A percentile compares a stretch with the other conserved stretches of the same genome.
Evolutionary conservation across 2,888 invertebrate species (phyloP).

Genomic region (Dexiosoma caninum): DNA sequence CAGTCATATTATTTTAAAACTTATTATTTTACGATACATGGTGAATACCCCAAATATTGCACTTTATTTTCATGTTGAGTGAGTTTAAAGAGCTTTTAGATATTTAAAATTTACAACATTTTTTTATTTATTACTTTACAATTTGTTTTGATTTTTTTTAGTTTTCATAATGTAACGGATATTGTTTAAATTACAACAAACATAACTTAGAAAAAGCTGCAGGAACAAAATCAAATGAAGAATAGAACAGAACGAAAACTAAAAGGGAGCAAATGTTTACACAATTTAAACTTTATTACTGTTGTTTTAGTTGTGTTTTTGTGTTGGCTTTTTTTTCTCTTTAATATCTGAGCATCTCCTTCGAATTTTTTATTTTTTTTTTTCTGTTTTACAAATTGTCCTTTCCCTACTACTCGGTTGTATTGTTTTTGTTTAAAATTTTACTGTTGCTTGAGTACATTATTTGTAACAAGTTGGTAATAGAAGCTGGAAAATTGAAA

Average conservation of each 20-base stretch:
- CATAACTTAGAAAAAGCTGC: slow-evolving; percentile 44
- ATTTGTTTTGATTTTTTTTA: neutral
- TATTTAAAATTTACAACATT: slow-evolving; percentile 23
- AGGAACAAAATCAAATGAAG: neutral
- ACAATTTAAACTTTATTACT: slow-evolving; percentile 68
- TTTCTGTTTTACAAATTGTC: slow-evolving; percentile 45
- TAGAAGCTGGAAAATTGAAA: slow-evolving; percentile 1
- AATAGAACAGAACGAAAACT: neutral
- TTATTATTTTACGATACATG: too few relatives aligned
- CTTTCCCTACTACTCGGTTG: slow-evolving; percentile 30
- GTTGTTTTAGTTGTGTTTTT: slow-evolving; percentile 57
- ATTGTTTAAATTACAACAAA: slow-evolving; percentile 65
- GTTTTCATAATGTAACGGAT: slow-evolving; percentile 60
- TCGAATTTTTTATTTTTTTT: neutral
- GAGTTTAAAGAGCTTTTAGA: slow-evolving; percentile 24
- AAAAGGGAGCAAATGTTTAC: slow-evolving; percentile 63
- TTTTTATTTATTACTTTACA: slow-evolving; percentile 17
- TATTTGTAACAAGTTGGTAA: slow-evolving; percentile 50
- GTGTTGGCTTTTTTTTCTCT: neutral
- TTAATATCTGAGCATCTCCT: too few relatives aligned
- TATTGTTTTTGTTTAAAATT: slow-evolving; percentile 23
- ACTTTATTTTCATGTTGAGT: neutral
- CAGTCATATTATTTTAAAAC: too few relatives aligned
- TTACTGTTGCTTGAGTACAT: slow-evolving; percentile 46
- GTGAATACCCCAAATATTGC: too few relatives aligned